A percentile compares a stretch with the other conserved stretches of the same genome.
phyloP scores from a whole-genome alignment of 1,140 invertebrate species.

The Acarapis woodi region DNA sequence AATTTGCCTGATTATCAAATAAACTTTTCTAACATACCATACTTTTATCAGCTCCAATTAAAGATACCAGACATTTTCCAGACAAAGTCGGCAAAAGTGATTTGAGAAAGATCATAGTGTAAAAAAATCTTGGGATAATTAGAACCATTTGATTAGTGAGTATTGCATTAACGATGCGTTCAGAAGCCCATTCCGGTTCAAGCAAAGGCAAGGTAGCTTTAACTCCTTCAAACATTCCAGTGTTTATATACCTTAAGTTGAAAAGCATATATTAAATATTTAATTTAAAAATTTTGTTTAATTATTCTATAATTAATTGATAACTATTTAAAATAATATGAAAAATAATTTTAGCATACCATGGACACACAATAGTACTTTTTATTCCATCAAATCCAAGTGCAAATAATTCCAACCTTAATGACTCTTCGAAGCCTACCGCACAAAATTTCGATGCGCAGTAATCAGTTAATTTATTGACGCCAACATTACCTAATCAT shows the following conservation, averaged over 20 bases:
- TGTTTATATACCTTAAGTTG: too few relatives aligned
- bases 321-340: too few relatives aligned
- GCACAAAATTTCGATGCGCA: slow-evolving; percentile 84
- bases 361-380: slow-evolving; percentile 69
- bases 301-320: too few relatives aligned
- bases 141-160: background rate
- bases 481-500: too few relatives aligned
- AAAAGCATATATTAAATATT: too few relatives aligned
- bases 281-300: too few relatives aligned
- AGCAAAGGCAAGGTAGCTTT: background rate
- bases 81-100: background rate
- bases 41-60: too few relatives aligned
- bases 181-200: background rate
- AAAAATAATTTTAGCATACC: too few relatives aligned
- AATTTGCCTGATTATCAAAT: too few relatives aligned
- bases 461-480: slow-evolving; percentile 66
- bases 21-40: too few relatives aligned
- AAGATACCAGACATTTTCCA: too few relatives aligned
- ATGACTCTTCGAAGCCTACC: slow-evolving; percentile 63
- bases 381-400: slow-evolving; percentile 36
- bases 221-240: too few relatives aligned
- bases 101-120: background rate
- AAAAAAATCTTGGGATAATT: background rate
- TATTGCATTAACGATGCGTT: background rate
- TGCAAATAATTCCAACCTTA: slow-evolving; percentile 32